A percentile compares a stretch with the other conserved stretches of the same genome.
Conservation (phyloP, 2,113 vertebrate species). For the Thomomys bottae region DNA sequence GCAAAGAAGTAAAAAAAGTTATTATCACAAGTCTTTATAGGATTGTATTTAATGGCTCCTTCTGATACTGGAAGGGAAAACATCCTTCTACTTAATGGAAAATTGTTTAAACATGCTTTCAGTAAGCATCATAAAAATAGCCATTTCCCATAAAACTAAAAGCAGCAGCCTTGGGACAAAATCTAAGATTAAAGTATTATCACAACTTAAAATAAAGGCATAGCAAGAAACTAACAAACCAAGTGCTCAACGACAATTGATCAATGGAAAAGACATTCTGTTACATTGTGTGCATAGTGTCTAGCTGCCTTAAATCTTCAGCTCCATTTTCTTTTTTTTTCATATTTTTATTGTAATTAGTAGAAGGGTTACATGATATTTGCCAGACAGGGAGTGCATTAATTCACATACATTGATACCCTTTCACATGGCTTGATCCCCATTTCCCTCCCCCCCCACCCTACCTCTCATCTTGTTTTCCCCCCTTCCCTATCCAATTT, state of each 20-base stretch:
- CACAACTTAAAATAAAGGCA: conserved; percentile 58
- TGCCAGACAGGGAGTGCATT: too few relatives aligned
- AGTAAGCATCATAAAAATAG: conserved; percentile 69
- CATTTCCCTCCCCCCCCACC: too few relatives aligned
- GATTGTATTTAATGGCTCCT: conserved; percentile 59
- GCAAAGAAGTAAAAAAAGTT: conserved; percentile 18
- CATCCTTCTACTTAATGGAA: conserved; percentile 60
- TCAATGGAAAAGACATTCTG: background rate
- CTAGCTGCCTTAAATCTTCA: background rate
- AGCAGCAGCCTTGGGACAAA: conserved; percentile 32
- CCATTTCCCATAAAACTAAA: conserved; percentile 70
- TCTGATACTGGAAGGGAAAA: conserved; percentile 60
- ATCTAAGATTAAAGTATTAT: conserved; percentile 67
- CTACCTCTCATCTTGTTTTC: too few relatives aligned
- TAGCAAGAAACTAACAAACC: background rate
- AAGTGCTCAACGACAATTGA: background rate
- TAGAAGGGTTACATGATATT: too few relatives aligned
- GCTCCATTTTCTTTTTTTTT: background rate
- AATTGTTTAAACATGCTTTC: conserved; percentile 70
- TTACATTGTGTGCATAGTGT: background rate
- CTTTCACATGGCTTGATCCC: too few relatives aligned
- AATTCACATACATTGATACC: too few relatives aligned
- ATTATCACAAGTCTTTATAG: conserved; percentile 43
- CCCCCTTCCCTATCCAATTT: too few relatives aligned
- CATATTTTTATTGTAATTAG: too few relatives aligned